Evolutionary conservation across 2,113 vertebrate species (phyloP).

Genomic region (Leptobrachium ailaonicum): DNA sequence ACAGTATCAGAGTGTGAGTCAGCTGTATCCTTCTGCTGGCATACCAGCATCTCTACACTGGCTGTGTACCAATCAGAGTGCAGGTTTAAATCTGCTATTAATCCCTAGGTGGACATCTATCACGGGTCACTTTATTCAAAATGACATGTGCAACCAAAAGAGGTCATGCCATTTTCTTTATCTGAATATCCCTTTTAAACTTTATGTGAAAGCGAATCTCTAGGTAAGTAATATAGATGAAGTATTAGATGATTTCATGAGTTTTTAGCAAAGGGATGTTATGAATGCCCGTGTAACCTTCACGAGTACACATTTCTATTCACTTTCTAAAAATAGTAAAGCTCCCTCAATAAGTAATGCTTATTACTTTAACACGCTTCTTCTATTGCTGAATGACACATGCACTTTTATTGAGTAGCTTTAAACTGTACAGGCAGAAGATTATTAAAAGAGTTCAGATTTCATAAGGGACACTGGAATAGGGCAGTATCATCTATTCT

Average conservation of each 20-base stretch:
- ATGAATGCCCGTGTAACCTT: slow-evolving; percentile 30
- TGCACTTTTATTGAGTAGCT: not conserved
- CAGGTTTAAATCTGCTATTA: no score
- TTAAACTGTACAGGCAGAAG: not conserved
- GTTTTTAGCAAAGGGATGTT: not conserved
- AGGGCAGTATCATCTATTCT: not conserved
- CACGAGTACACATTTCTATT: slow-evolving; percentile 11
- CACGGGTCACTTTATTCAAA: no score
- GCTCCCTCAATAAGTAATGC: not conserved
- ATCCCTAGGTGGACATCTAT: no score
- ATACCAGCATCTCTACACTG: no score
- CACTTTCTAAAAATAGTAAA: slow-evolving; percentile 23
- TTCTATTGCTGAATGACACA: not conserved
- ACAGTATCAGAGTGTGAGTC: no score
- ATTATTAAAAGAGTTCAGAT: not conserved
- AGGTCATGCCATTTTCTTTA: no score
- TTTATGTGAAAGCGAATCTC: slow-evolving; percentile 29
- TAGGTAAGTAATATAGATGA: slow-evolving; percentile 4
- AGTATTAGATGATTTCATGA: not conserved
- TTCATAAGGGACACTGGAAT: not conserved
- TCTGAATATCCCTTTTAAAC: not conserved
- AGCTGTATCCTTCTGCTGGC: no score
- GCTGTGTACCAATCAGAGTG: no score
- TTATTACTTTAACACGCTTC: slow-evolving; percentile 1
- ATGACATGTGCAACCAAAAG: no score